A percentile compares a stretch with the other conserved stretches of the same genome.
Conservation (phyloP, 2,888 invertebrate species). For the Archaeoteleia sp. region DNA sequence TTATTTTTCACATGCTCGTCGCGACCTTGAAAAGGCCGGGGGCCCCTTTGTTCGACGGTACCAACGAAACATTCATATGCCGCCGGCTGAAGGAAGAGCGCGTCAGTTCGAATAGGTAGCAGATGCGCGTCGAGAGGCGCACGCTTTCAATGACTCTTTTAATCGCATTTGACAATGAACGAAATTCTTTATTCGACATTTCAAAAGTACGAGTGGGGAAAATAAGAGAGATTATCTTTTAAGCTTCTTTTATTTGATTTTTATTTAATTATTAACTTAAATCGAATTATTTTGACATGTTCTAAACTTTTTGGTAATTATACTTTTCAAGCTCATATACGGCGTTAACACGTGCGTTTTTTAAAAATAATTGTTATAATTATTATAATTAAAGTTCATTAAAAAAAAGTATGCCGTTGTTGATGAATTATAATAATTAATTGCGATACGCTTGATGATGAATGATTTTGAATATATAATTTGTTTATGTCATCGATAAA, state of each 20-base stretch:
- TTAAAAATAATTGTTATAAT: neutral
- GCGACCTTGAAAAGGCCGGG: constrained; percentile 29
- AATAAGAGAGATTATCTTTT: neutral
- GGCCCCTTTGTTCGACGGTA: constrained; percentile 10
- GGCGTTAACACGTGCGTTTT: neutral
- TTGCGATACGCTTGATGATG: too few relatives aligned
- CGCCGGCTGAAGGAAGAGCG: constrained; percentile 13
- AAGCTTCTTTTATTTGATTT: neutral
- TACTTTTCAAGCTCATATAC: neutral
- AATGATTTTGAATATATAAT: too few relatives aligned
- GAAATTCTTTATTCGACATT: neutral
- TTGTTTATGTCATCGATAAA: too few relatives aligned
- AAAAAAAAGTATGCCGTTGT: too few relatives aligned
- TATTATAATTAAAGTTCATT: neutral
- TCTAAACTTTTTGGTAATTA: neutral
- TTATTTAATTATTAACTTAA: too few relatives aligned
- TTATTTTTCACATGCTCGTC: too few relatives aligned
- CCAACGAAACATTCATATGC: constrained; percentile 1
- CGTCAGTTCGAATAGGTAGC: too few relatives aligned
- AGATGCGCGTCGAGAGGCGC: constrained; percentile 26
- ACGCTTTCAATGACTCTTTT: constrained; percentile 26
- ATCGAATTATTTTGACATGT: neutral
- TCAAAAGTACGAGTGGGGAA: neutral
- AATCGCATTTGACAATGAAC: constrained; percentile 10
- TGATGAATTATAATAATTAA: too few relatives aligned